A percentile compares a stretch with the other conserved stretches of the same genome.
These are phyloP conservation scores for Xestia xanthographa DNA, from an alignment of 2,888 invertebrate species.

Conservation along the genomic window DNA sequence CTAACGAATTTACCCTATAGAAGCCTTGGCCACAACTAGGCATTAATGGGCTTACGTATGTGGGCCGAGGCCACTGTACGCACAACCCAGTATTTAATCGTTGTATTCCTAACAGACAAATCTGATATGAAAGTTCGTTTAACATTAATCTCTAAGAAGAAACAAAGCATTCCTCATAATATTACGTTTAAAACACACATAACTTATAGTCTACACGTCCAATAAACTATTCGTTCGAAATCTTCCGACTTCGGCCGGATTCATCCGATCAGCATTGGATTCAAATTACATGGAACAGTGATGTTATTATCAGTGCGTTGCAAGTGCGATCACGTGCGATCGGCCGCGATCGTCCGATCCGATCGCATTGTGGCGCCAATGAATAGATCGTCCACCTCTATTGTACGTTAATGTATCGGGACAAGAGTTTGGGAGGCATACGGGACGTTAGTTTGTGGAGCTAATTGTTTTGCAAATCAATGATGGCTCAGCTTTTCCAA, in stretches of 20 bases:
- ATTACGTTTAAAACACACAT: constrained; percentile 40
- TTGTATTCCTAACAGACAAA: constrained; percentile 1
- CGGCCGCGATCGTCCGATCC: constrained; percentile 73
- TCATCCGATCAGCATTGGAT: constrained; percentile 60
- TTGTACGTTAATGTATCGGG: constrained; percentile 89
- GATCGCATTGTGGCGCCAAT: constrained; percentile 86
- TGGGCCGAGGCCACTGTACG: too few relatives aligned
- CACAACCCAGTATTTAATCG: background rate
- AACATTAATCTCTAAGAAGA: constrained; percentile 14
- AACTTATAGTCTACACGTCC: constrained; percentile 46
- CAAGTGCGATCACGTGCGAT: constrained; percentile 85
- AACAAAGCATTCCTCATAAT: constrained; percentile 26
- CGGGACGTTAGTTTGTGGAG: constrained; percentile 43
- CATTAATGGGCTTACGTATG: too few relatives aligned
- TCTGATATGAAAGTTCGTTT: background rate
- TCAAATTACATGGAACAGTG: constrained; percentile 66
- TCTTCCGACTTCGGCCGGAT: constrained; percentile 45
- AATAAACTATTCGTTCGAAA: constrained; percentile 44
- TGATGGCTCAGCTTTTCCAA: background rate
- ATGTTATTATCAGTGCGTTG: constrained; percentile 81
- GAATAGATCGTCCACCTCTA: constrained; percentile 90
- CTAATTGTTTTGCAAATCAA: background rate
- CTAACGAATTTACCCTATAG: too few relatives aligned
- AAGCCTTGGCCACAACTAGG: too few relatives aligned
- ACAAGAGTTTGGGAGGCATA: constrained; percentile 75